Evolutionary conservation across 2,888 invertebrate species (phyloP).

Genomic region (Drosophila buzzatii): DNA sequence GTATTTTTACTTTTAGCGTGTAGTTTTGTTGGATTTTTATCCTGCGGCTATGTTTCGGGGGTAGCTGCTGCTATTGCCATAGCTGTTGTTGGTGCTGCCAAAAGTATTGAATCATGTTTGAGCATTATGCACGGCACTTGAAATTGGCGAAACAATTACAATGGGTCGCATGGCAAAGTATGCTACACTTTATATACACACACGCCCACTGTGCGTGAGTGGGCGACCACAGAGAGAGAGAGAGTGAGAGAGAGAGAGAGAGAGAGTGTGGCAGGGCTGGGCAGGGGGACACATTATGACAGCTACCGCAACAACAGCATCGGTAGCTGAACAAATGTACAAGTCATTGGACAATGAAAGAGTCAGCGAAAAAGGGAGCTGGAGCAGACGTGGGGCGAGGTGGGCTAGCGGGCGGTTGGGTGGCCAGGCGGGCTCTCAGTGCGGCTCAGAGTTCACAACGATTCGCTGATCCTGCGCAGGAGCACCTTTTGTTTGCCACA

Average conservation of each 20-base stretch:
- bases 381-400: not conserved
- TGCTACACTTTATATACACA: slow-evolving; percentile 65
- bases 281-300: slow-evolving; percentile 66
- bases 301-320: slow-evolving; percentile 43
- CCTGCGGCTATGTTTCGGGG: slow-evolving; percentile 60
- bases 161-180: slow-evolving; percentile 58
- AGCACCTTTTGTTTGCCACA: slow-evolving; percentile 77
- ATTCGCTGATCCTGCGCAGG: slow-evolving; percentile 76
- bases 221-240: not conserved
- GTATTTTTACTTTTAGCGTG: slow-evolving; percentile 70
- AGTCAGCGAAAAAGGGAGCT: slow-evolving; percentile 20
- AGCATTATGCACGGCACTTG: slow-evolving; percentile 77
- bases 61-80: slow-evolving; percentile 42
- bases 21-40: slow-evolving; percentile 67
- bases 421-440: slow-evolving; percentile 24
- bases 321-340: slow-evolving; percentile 61
- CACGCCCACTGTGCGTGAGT: slow-evolving; percentile 42
- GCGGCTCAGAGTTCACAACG: slow-evolving; percentile 70
- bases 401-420: not conserved
- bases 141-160: slow-evolving; percentile 80
- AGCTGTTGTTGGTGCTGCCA: slow-evolving; percentile 15
- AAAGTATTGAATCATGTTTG: slow-evolving; percentile 79
- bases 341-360: slow-evolving; percentile 72
- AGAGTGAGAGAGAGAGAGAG: not conserved
- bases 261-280: not conserved